Evolutionary conservation across 2,113 vertebrate species (phyloP).

Genomic region (Spea multiplicata): DNA sequence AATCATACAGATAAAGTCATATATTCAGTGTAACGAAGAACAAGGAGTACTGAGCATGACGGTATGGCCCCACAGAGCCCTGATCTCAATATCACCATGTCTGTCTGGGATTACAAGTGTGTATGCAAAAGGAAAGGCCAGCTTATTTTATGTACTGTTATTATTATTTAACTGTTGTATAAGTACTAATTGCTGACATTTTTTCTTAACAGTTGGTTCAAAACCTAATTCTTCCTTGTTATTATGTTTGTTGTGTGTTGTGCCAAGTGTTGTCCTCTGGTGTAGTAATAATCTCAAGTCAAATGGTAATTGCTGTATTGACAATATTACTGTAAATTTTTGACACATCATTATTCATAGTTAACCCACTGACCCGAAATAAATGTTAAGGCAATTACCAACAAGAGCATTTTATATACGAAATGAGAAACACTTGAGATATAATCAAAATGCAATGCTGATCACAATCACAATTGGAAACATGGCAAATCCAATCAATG

Average conservation of each 20-base stretch:
- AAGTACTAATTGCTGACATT: constrained; percentile 43
- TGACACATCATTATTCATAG: constrained; percentile 91
- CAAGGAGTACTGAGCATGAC: no score
- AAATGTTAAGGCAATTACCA: constrained; percentile 90
- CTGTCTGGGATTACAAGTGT: no score
- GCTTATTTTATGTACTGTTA: constrained; percentile 31
- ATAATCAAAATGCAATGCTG: constrained; percentile 81
- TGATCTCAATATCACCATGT: no score
- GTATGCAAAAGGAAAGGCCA: background rate
- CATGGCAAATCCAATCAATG: constrained; percentile 82
- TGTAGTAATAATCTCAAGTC: constrained; percentile 79
- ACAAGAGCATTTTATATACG: constrained; percentile 78
- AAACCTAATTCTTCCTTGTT: constrained; percentile 66
- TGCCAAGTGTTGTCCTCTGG: constrained; percentile 77
- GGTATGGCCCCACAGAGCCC: no score
- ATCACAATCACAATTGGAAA: constrained; percentile 78
- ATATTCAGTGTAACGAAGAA: no score
- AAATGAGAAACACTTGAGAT: constrained; percentile 82
- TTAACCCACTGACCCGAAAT: constrained; percentile 91
- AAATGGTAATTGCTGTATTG: constrained; percentile 89
- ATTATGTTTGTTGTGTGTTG: constrained; percentile 65
- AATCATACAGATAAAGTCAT: no score
- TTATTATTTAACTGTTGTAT: constrained; percentile 17
- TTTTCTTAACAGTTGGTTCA: constrained; percentile 63
- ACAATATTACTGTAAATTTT: constrained; percentile 82